phyloP scores from a whole-genome alignment of 2,888 invertebrate species.

The Caenorhabditis sp. region DNA sequence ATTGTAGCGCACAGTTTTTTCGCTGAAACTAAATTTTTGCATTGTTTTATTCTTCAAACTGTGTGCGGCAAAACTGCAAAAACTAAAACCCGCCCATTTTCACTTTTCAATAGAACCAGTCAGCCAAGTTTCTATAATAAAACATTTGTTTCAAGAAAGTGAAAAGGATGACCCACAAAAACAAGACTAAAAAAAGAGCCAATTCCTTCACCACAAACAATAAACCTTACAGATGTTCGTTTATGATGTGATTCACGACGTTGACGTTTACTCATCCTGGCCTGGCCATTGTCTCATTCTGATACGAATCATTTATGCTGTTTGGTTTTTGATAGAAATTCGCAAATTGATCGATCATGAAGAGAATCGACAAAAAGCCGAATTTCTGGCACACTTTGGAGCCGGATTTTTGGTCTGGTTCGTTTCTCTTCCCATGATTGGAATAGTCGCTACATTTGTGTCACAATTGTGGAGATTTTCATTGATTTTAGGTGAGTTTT shows the following conservation, averaged over 20 bases:
- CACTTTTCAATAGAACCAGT: too few relatives aligned
- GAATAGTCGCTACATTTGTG: slow-evolving; percentile 89
- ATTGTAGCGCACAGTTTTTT: too few relatives aligned
- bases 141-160: too few relatives aligned
- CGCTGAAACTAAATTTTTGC: too few relatives aligned
- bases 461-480: slow-evolving; percentile 95
- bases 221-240: slow-evolving; percentile 84
- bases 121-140: too few relatives aligned
- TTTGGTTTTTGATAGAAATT: slow-evolving; percentile 83
- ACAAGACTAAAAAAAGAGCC: too few relatives aligned
- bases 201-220: too few relatives aligned
- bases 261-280: slow-evolving; percentile 96
- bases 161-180: too few relatives aligned
- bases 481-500: slow-evolving; percentile 83
- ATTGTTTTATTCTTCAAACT: too few relatives aligned
- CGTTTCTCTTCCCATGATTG: slow-evolving; percentile 92
- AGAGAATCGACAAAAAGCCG: slow-evolving; percentile 79
- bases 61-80: too few relatives aligned
- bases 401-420: slow-evolving; percentile 98
- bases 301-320: slow-evolving; percentile 84
- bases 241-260: slow-evolving; percentile 87
- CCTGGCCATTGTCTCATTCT: slow-evolving; percentile 92
- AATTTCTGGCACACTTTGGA: slow-evolving; percentile 93
- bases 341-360: slow-evolving; percentile 80
- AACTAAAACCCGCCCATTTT: too few relatives aligned